Conservation (phyloP, 2,888 invertebrate species). For the Celastrina argiolus region DNA sequence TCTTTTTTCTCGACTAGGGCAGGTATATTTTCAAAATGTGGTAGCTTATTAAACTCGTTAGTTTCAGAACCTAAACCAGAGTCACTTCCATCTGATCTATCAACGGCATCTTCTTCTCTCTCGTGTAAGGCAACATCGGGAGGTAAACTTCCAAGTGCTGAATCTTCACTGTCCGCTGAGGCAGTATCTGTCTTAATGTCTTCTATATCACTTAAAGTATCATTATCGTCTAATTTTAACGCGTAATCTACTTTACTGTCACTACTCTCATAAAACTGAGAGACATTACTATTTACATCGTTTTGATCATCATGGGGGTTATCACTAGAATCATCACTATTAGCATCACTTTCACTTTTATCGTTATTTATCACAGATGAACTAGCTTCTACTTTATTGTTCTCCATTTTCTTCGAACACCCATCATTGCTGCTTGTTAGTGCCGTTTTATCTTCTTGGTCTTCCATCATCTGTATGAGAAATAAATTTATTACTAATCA, state of each 20-base stretch:
- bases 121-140: slow-evolving; percentile 65
- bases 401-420: slow-evolving; percentile 54
- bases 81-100: slow-evolving; percentile 89
- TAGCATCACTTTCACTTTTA: slow-evolving; percentile 64
- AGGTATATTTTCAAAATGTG: slow-evolving; percentile 51
- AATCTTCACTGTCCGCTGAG: slow-evolving; percentile 80
- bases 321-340: slow-evolving; percentile 55
- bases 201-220: slow-evolving; percentile 73
- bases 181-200: slow-evolving; percentile 73
- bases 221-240: slow-evolving; percentile 70
- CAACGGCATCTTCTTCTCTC: slow-evolving; percentile 79
- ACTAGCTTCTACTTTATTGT: slow-evolving; percentile 42
- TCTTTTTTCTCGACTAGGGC: slow-evolving; percentile 52
- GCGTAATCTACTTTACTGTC: slow-evolving; percentile 72
- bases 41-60: slow-evolving; percentile 75
- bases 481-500: slow-evolving; percentile 7
- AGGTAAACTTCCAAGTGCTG: slow-evolving; percentile 79
- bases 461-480: slow-evolving; percentile 24
- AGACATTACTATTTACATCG: slow-evolving; percentile 58
- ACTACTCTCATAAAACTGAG: slow-evolving; percentile 75
- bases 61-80: slow-evolving; percentile 89
- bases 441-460: slow-evolving; percentile 1
- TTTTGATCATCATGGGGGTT: slow-evolving; percentile 65
- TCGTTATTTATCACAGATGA: slow-evolving; percentile 53
- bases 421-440: neutral